Base-by-base conservation (phyloP, 30 jellyfish, hydroid and myxozoan species). In the Nemopilema nomurai region DNA sequence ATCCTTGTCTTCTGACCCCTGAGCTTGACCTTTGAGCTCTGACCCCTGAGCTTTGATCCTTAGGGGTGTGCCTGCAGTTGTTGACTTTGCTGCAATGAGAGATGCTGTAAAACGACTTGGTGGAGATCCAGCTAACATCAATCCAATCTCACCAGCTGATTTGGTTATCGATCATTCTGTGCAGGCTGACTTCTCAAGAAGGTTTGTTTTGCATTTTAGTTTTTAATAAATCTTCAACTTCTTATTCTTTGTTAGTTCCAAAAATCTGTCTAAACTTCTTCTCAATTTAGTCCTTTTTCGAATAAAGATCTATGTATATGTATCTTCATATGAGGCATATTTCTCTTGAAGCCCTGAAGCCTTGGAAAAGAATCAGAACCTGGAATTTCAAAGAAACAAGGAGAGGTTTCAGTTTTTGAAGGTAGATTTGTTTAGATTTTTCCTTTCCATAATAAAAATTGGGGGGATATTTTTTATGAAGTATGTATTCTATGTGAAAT, bases 111-210 rank as follows among this genome's bases (percentile, higher is more conserved):
- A 77, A 50, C 83, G 97, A 13, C 96, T 92, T 16, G 97, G 97
- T 31, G 98, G 98, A 1, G 98, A 92, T 63, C 97, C 98, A 26
- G 68, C 90, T 22, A 87, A 88, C 51, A 84, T 92, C 33, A 92
- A 92, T 75, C 98, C 98, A 28, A 16, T 92, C 4, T 88, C 97
- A 8, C 98, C 98, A 31, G 97, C 96, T n/a, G 98, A 92, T 83
- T 79, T 92, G 20, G 97, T 92, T 4, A 82, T 92, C 29, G 98
- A 92, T 71, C 97, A 92, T 70, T 89, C 98, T 20, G 97, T 92
- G 16, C 97, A 87, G 83, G 98, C 82, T 0, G 98, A 92, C 28
- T 84, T 63, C 64, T 87, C 91, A 8, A 29, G 97, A 67, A 83
- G 93, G 97, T 91, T 8, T 16, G 77, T 18, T 6, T 27, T 62